Percentiles rank a stretch among this genome's conserved stretches.
Evolutionary conservation across 2,113 vertebrate genomes (phyloP).

Genomic region (Xiphophorus maculatus): DNA sequence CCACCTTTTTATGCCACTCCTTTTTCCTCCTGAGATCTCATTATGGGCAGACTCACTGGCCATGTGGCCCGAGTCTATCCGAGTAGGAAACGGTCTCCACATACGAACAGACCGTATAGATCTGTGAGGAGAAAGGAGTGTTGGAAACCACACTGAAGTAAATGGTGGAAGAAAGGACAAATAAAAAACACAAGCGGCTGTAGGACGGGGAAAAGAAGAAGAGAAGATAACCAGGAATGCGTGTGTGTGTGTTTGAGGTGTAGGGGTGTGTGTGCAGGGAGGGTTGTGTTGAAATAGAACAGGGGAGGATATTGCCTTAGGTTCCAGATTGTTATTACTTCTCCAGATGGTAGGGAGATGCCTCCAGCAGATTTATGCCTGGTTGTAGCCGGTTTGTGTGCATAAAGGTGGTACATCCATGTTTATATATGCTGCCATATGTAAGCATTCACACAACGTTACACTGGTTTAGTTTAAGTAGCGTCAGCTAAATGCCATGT

Average conservation of each 20-base stretch:
- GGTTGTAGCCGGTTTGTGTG: conserved; percentile 23
- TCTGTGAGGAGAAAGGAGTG: conserved; percentile 17
- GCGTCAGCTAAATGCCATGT: conserved; percentile 60
- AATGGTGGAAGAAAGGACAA: conserved; percentile 11
- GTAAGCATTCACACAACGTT: conserved; percentile 25
- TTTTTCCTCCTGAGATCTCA: conserved; percentile 74
- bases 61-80: conserved; percentile 43
- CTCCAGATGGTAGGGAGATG: conserved; percentile 65
- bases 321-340: conserved; percentile 67
- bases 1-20: conserved; percentile 30
- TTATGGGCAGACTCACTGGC: conserved; percentile 62
- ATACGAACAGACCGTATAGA: conserved; percentile 22
- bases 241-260: not conserved
- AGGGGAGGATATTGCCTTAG: conserved; percentile 45
- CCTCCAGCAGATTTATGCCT: conserved; percentile 59
- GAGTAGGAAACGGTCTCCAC: conserved; percentile 35
- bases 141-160: conserved; percentile 12
- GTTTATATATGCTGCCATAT: conserved; percentile 28
- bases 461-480: conserved; percentile 66
- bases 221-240: conserved; percentile 15
- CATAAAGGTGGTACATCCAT: conserved; percentile 31
- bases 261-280: conserved; percentile 14
- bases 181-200: conserved; percentile 17
- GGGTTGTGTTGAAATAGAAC: conserved; percentile 49
- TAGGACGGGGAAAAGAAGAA: conserved; percentile 3